A percentile compares a stretch with the other conserved stretches of the same genome.
phyloP scores from a whole-genome alignment of 1,140 invertebrate genomes.

The Rhyzopertha dominica region DNA sequence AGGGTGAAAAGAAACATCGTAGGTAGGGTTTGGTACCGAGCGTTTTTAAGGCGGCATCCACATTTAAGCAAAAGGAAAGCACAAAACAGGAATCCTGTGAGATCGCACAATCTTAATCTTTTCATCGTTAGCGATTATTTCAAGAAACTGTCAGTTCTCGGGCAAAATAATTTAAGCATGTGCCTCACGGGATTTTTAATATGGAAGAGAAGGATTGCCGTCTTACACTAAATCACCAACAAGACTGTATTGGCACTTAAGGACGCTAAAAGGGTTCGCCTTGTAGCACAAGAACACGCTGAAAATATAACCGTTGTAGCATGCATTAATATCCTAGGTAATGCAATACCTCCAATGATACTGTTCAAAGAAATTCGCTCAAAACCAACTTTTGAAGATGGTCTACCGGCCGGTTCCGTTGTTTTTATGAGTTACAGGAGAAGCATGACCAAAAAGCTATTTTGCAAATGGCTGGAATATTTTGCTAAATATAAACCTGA shows the following conservation, averaged over 20 bases:
- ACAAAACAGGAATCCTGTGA: too few relatives aligned
- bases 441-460: slow-evolving; percentile 34
- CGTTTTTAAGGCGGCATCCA: too few relatives aligned
- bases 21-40: too few relatives aligned
- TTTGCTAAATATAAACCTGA: slow-evolving; percentile 32
- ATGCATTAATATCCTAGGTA: slow-evolving; percentile 37
- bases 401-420: slow-evolving; percentile 20
- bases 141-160: too few relatives aligned
- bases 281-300: slow-evolving; percentile 32
- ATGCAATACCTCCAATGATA: slow-evolving; percentile 37
- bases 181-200: too few relatives aligned
- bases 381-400: slow-evolving; percentile 21
- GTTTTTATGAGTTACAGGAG: slow-evolving; percentile 31
- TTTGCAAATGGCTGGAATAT: slow-evolving; percentile 34
- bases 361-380: slow-evolving; percentile 31
- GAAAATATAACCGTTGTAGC: slow-evolving; percentile 42
- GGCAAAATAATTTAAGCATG: too few relatives aligned
- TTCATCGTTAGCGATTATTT: too few relatives aligned
- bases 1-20: too few relatives aligned
- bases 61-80: too few relatives aligned
- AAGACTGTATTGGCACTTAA: slow-evolving; percentile 31
- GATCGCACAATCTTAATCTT: too few relatives aligned
- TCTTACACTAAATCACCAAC: slow-evolving; percentile 40
- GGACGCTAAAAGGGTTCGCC: slow-evolving; percentile 29
- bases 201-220: slow-evolving; percentile 46